These are phyloP conservation scores for Hylaeus anthracinus DNA, from an alignment of 1,140 invertebrate genomes.

Conservation along the genomic window DNA sequence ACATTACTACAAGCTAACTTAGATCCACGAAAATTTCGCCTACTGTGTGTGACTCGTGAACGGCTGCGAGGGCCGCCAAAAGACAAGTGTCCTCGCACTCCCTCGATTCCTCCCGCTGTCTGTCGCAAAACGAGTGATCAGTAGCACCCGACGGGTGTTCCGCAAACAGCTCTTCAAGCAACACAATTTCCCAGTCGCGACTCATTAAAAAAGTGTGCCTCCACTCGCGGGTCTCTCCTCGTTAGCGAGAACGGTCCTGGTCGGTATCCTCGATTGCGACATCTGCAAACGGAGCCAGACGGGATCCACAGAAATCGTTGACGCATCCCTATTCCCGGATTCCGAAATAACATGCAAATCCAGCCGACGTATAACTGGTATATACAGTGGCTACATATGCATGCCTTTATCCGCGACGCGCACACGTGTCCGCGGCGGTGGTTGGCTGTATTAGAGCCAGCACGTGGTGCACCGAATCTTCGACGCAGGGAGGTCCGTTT, in stretches of 20 bases:
- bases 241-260: background rate
- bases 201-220: background rate
- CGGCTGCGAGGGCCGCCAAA: too few species aligned
- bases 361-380: conserved; percentile 36
- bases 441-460: conserved; percentile 12
- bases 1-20: too few species aligned
- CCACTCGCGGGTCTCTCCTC: background rate
- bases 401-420: conserved; percentile 19
- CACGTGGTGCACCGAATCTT: conserved; percentile 6
- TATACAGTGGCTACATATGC: conserved; percentile 40
- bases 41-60: too few species aligned
- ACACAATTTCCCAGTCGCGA: background rate
- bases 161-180: background rate
- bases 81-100: too few species aligned
- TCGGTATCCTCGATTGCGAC: conserved; percentile 23
- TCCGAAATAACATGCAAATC: conserved; percentile 72
- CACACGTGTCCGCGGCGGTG: conserved; percentile 5
- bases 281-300: conserved; percentile 26
- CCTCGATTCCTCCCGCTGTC: too few species aligned
- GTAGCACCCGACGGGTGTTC: too few species aligned
- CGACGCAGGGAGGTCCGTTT: background rate
- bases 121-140: too few species aligned
- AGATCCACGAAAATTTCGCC: too few species aligned
- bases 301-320: conserved; percentile 59
- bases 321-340: conserved; percentile 52